Conservation (phyloP, 1,140 invertebrate species). For the Orchesella cincta region DNA sequence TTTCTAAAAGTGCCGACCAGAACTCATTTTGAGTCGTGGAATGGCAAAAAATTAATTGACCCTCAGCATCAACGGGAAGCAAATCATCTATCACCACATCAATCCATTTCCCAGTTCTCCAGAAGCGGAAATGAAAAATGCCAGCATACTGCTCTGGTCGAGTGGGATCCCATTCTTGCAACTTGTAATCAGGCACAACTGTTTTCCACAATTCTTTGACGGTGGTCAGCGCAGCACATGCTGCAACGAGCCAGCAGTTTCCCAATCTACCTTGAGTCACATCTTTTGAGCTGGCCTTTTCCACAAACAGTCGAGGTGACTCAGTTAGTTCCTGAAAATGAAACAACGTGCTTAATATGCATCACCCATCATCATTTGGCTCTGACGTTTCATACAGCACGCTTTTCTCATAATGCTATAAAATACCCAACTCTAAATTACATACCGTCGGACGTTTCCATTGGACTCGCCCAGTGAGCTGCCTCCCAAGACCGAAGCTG, state of each 20-base stretch:
- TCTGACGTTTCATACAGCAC: too few species aligned
- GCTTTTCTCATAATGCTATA: too few species aligned
- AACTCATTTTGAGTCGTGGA: slow-evolving; percentile 67
- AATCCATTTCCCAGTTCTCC: slow-evolving; percentile 52
- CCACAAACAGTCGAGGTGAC: slow-evolving; percentile 63
- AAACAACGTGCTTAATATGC: not conserved
- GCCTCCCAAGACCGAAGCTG: slow-evolving; percentile 40
- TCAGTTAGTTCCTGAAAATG: slow-evolving; percentile 61
- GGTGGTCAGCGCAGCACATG: slow-evolving; percentile 66
- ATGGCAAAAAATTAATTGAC: slow-evolving; percentile 67
- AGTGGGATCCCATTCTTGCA: slow-evolving; percentile 50
- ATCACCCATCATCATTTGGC: too few species aligned
- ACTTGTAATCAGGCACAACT: slow-evolving; percentile 51
- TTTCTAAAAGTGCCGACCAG: slow-evolving; percentile 72
- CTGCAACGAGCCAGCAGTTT: slow-evolving; percentile 68
- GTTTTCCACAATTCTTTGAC: slow-evolving; percentile 54
- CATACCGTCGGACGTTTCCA: slow-evolving; percentile 50
- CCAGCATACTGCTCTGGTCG: slow-evolving; percentile 55
- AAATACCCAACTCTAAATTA: too few species aligned
- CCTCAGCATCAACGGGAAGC: slow-evolving; percentile 68
- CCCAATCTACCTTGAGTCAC: slow-evolving; percentile 67
- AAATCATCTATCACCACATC: slow-evolving; percentile 64
- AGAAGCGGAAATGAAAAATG: slow-evolving; percentile 61
- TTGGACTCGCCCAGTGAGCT: slow-evolving; percentile 35
- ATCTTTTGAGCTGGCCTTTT: slow-evolving; percentile 66